phyloP scores from a whole-genome alignment of 2,113 vertebrate genomes.

The Sceloporus tristichus region DNA sequence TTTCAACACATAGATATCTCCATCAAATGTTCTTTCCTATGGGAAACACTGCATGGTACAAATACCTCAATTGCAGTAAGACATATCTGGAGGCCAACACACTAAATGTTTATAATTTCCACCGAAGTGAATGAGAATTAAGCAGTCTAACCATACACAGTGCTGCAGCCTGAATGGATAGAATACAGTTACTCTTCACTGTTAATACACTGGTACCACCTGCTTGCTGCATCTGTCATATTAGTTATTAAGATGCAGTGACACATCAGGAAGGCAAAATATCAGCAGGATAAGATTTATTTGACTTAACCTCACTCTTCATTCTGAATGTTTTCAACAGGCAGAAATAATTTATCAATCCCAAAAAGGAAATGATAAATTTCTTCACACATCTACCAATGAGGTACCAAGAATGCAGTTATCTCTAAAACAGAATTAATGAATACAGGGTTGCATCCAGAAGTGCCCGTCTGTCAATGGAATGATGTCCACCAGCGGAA shows the following conservation, averaged over 20 bases:
- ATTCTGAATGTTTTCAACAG: neutral
- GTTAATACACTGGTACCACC: neutral
- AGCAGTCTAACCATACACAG: neutral
- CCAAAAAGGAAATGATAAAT: neutral
- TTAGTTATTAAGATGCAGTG: neutral
- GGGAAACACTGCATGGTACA: neutral
- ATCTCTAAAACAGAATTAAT: neutral
- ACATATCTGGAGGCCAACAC: neutral
- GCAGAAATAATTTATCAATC: constrained; percentile 24
- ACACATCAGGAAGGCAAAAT: neutral
- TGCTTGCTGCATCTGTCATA: neutral
- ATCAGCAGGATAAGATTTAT: neutral
- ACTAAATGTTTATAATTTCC: neutral
- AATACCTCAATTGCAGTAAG: neutral
- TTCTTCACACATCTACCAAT: neutral
- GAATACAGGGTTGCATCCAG: neutral
- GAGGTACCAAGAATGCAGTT: neutral
- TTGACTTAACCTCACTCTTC: neutral
- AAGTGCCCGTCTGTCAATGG: neutral
- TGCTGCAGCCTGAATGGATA: constrained; percentile 2
- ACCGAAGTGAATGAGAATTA: constrained; percentile 10
- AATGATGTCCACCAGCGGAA: neutral
- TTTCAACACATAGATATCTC: neutral
- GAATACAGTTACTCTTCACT: neutral
- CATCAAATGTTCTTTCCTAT: neutral